These are phyloP conservation scores for Carassius carassius DNA, from an alignment of 2,113 vertebrate species.

Conservation along the genomic window DNA sequence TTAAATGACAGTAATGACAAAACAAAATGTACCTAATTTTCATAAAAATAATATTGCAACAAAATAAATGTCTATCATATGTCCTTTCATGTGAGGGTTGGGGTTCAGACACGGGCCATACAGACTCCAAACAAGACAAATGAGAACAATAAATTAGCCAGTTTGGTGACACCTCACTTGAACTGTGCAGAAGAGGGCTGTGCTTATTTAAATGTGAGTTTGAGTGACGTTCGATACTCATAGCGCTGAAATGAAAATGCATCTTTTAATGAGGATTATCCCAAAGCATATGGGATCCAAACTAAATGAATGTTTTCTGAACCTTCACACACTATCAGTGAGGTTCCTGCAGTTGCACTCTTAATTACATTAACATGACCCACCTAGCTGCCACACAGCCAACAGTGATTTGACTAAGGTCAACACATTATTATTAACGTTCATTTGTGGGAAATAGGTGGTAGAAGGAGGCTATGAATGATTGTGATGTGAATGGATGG, in stretches of 20 bases:
- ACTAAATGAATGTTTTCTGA: neutral
- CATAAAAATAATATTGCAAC: neutral
- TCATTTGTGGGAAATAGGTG: neutral
- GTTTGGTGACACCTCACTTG: constrained; percentile 51
- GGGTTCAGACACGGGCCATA: constrained; percentile 47
- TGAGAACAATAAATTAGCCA: constrained; percentile 60
- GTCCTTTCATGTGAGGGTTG: neutral
- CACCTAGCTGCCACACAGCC: neutral
- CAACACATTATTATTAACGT: constrained; percentile 12
- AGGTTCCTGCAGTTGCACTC: neutral
- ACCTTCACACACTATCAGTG: neutral
- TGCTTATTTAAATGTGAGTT: neutral
- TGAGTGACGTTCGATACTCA: constrained; percentile 41
- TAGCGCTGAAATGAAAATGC: neutral
- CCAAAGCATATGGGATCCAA: neutral
- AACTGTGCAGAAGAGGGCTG: constrained; percentile 2
- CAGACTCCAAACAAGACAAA: constrained; percentile 57
- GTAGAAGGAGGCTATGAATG: neutral
- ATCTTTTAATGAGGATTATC: constrained; percentile 22
- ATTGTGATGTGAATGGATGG: constrained; percentile 8
- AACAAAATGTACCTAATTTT: neutral
- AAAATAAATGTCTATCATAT: neutral
- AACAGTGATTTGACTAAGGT: neutral
- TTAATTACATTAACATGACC: neutral
- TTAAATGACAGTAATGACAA: neutral